phyloP scores from a whole-genome alignment of 2,797 vertebrate genomes.

The Fringilla coelebs region DNA sequence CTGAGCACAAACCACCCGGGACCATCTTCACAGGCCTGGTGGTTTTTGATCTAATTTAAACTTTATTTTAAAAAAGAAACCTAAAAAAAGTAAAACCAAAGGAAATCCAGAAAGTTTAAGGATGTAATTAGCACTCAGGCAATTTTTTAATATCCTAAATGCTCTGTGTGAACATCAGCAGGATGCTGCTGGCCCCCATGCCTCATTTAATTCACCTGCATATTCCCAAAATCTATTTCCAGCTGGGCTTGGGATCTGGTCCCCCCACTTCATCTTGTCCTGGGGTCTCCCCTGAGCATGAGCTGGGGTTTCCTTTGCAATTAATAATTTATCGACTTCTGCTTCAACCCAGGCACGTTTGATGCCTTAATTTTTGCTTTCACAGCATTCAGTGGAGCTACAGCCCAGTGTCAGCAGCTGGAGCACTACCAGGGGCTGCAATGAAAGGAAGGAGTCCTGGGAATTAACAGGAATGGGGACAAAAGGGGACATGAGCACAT shows the following conservation, averaged over 20 bases:
- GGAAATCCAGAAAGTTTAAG: background rate
- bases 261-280: background rate
- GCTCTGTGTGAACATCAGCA: background rate
- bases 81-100: background rate
- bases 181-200: background rate
- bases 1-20: background rate
- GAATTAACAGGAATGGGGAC: background rate
- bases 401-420: background rate
- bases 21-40: background rate
- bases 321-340: background rate
- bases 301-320: background rate
- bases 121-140: background rate
- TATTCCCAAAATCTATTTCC: background rate
- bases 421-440: background rate
- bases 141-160: background rate
- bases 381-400: background rate
- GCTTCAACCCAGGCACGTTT: background rate
- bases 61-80: background rate
- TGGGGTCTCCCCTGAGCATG: background rate
- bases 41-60: background rate
- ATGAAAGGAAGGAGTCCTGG: background rate
- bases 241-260: background rate
- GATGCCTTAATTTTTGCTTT: background rate
- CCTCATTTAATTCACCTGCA: background rate
- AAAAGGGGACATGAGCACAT: background rate